phyloP scores from a whole-genome alignment of 2,113 vertebrate genomes.

The Caranx melampygus region DNA sequence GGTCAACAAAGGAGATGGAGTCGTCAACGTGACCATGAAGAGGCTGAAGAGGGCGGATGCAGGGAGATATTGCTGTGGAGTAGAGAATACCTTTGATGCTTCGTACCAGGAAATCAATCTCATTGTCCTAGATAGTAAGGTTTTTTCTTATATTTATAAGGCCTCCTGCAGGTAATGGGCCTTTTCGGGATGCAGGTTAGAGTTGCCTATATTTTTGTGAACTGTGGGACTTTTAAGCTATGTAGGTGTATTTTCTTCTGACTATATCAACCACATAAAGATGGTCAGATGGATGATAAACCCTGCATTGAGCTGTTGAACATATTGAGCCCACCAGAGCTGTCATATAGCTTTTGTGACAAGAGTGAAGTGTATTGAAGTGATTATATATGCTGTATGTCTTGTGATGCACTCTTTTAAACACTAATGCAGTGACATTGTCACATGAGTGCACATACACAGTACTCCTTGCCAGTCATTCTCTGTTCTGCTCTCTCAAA shows the following conservation, averaged over 20 bases:
- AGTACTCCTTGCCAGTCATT: neutral
- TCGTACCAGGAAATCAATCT: conserved; percentile 58
- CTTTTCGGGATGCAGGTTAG: neutral
- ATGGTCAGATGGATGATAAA: neutral
- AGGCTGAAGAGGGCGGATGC: conserved; percentile 51
- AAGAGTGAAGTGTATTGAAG: neutral
- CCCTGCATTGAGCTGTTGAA: neutral
- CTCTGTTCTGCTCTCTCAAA: conserved; percentile 44
- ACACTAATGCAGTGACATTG: neutral
- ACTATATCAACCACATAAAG: neutral
- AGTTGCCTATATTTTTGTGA: too few species aligned
- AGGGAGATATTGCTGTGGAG: conserved; percentile 67
- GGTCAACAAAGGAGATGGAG: conserved; percentile 7
- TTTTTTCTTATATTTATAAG: neutral
- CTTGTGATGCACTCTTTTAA: conserved; percentile 23
- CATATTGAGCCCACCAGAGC: neutral
- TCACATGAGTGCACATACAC: conserved; percentile 36
- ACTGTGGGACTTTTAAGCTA: too few species aligned
- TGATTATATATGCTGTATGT: neutral
- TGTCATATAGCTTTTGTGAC: neutral
- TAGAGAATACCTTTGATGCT: neutral
- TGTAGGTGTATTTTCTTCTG: too few species aligned
- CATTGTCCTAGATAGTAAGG: conserved; percentile 58
- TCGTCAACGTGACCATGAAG: conserved; percentile 71
- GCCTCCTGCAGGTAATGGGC: neutral